A percentile compares a stretch with the other conserved stretches of the same genome.
Evolutionary conservation across 2,888 invertebrate species (phyloP).

Genomic region (Keiferia lycopersicella): DNA sequence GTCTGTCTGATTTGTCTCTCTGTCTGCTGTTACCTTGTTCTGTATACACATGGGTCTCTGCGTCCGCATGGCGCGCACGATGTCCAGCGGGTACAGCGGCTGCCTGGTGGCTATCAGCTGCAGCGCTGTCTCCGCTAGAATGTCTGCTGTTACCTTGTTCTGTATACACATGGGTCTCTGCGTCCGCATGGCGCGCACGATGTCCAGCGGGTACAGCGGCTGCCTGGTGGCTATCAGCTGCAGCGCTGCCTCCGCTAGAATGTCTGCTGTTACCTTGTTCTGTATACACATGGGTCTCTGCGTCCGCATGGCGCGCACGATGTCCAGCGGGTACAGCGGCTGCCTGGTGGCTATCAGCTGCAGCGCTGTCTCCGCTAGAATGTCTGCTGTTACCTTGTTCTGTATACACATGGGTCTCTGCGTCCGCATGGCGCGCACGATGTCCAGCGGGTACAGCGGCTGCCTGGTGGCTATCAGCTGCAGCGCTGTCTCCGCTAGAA

Average conservation of each 20-base stretch:
- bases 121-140: slow-evolving; percentile 98
- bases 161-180: slow-evolving; percentile 99
- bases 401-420: slow-evolving; percentile 99
- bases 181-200: slow-evolving; percentile 96
- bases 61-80: slow-evolving; percentile 96
- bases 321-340: slow-evolving; percentile 97
- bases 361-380: slow-evolving; percentile 98
- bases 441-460: slow-evolving; percentile 97
- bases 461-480: slow-evolving; percentile 95
- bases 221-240: slow-evolving; percentile 95
- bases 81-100: slow-evolving; percentile 97
- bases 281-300: slow-evolving; percentile 99
- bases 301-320: slow-evolving; percentile 96
- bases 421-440: slow-evolving; percentile 96
- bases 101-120: slow-evolving; percentile 95
- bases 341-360: slow-evolving; percentile 95
- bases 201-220: slow-evolving; percentile 97
- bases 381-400: slow-evolving; percentile 91
- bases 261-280: slow-evolving; percentile 91
- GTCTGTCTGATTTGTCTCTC: too few relatives aligned
- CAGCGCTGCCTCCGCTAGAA: slow-evolving; percentile 98
- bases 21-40: slow-evolving; percentile 84
- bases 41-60: slow-evolving; percentile 99
- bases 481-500: slow-evolving; percentile 98
- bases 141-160: slow-evolving; percentile 91